Evolutionary conservation across 2,113 vertebrate species (phyloP).

Genomic region (Cynopterus brachyotis): DNA sequence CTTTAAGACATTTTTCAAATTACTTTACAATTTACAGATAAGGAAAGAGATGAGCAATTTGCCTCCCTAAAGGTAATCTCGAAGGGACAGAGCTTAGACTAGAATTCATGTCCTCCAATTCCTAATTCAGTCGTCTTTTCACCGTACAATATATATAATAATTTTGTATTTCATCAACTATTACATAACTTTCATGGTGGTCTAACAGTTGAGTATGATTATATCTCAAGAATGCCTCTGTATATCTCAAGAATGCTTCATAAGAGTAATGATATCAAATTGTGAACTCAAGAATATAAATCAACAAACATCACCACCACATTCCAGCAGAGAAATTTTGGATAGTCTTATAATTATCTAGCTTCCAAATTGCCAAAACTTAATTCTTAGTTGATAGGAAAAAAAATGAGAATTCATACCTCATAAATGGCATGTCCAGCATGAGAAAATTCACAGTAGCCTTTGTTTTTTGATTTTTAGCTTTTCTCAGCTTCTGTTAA

Average conservation of each 20-base stretch:
- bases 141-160: neutral
- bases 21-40: neutral
- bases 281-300: neutral
- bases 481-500: constrained; percentile 1
- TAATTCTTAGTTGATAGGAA: constrained; percentile 5
- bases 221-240: neutral
- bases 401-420: neutral
- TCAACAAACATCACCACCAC: neutral
- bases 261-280: neutral
- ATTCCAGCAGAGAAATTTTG: neutral
- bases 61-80: neutral
- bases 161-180: neutral
- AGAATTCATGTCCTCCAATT: neutral
- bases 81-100: neutral
- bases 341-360: neutral
- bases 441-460: neutral
- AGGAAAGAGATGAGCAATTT: neutral
- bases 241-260: neutral
- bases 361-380: neutral
- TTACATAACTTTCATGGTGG: neutral
- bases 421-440: neutral
- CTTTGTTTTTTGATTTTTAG: neutral
- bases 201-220: neutral
- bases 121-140: neutral
- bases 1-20: neutral